Percentiles rank a stretch among this genome's conserved stretches.
phyloP scores from a whole-genome alignment of 1,140 invertebrate genomes.

The Drosophila teissieri region DNA sequence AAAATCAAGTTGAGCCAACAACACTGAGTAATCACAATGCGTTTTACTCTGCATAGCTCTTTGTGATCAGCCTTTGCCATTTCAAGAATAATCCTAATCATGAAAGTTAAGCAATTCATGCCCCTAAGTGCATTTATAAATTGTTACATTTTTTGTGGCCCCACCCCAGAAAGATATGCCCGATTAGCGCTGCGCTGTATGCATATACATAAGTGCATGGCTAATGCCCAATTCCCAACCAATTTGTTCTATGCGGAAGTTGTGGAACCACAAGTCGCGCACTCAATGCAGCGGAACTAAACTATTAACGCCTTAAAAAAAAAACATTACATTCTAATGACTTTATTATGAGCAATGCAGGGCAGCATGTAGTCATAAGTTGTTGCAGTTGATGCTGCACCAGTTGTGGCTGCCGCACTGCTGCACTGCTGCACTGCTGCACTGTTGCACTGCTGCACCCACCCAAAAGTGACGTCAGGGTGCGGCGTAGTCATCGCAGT shows the following conservation, averaged over 20 bases:
- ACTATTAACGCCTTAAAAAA: constrained; percentile 66
- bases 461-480: constrained; percentile 76
- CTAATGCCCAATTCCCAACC: constrained; percentile 40
- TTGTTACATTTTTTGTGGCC: neutral
- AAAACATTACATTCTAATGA: constrained; percentile 79
- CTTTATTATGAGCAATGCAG: constrained; percentile 80
- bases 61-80: no score
- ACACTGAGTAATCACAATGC: neutral
- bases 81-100: neutral
- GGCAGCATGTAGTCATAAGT: constrained; percentile 42
- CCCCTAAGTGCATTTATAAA: constrained; percentile 3
- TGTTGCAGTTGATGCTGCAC: constrained; percentile 44
- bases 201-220: constrained; percentile 4
- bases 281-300: constrained; percentile 77
- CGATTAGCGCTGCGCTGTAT: constrained; percentile 22
- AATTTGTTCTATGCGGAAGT: constrained; percentile 66
- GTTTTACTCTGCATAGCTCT: neutral
- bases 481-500: constrained; percentile 58
- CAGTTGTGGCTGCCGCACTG: constrained; percentile 8
- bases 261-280: constrained; percentile 42
- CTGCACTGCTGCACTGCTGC: neutral
- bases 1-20: neutral
- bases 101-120: neutral
- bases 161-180: constrained; percentile 1
- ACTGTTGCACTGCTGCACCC: constrained; percentile 54